Conservation (phyloP, 1,140 invertebrate genomes). For the Drosophila sp. region DNA sequence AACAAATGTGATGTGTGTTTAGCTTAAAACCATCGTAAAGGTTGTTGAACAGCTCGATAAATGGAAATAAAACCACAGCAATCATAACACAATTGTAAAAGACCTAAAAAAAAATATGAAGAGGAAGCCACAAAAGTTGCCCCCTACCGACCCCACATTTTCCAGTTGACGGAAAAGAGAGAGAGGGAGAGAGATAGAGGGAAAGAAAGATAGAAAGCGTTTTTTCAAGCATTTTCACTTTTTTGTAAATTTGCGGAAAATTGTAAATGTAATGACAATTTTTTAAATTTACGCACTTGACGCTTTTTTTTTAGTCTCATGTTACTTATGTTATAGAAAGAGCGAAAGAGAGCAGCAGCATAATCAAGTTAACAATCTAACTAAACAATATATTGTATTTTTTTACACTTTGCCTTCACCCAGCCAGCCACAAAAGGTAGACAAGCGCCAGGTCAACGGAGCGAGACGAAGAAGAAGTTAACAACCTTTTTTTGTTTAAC, state of each 20-base stretch:
- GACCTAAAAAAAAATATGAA: slow-evolving; percentile 17
- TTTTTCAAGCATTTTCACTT: slow-evolving; percentile 63
- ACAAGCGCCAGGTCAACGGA: slow-evolving; percentile 39
- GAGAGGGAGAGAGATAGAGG: slow-evolving; percentile 55
- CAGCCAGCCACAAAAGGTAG: slow-evolving; percentile 28
- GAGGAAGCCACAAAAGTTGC: slow-evolving; percentile 58
- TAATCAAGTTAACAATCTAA: slow-evolving; percentile 8
- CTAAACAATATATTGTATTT: slow-evolving; percentile 32
- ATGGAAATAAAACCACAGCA: slow-evolving; percentile 23
- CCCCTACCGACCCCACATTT: background rate
- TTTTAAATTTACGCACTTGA: slow-evolving; percentile 26
- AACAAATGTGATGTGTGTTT: background rate
- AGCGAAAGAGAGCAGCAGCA: background rate
- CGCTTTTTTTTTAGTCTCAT: slow-evolving; percentile 18
- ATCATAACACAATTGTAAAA: slow-evolving; percentile 37
- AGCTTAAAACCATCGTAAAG: slow-evolving; percentile 2
- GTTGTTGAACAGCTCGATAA: slow-evolving; percentile 20
- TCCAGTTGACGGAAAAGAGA: slow-evolving; percentile 1
- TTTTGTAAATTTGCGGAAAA: slow-evolving; percentile 55
- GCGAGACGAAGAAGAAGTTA: slow-evolving; percentile 52
- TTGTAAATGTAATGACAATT: slow-evolving; percentile 24
- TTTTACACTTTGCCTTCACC: slow-evolving; percentile 32
- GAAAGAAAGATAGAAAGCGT: slow-evolving; percentile 60
- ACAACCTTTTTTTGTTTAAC: slow-evolving; percentile 55
- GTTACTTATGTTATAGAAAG: slow-evolving; percentile 24